Conservation (phyloP, 2,113 vertebrate genomes). For the Pimephales promelas region DNA sequence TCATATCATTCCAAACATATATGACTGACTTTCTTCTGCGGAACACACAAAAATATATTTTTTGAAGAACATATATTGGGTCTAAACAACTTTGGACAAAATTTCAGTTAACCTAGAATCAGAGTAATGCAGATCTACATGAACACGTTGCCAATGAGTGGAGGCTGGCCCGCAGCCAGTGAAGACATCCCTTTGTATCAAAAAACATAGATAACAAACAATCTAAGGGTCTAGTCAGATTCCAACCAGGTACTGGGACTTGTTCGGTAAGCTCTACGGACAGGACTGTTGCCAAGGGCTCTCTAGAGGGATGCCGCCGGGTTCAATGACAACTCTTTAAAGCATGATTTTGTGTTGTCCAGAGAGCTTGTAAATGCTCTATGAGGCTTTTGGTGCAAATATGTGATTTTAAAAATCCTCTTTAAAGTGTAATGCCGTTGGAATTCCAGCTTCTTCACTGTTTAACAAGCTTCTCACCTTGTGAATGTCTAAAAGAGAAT, state of each 20-base stretch:
- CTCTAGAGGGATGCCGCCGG: conserved; percentile 40
- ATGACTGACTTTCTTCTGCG: no score
- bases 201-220: background rate
- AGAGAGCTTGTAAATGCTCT: conserved; percentile 49
- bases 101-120: background rate
- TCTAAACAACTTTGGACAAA: no score
- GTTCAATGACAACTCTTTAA: conserved; percentile 45
- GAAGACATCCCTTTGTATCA: conserved; percentile 33
- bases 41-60: no score
- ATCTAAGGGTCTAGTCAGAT: conserved; percentile 23
- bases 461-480: conserved; percentile 47
- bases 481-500: conserved; percentile 20
- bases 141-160: conserved; percentile 23
- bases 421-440: conserved; percentile 32
- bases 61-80: no score
- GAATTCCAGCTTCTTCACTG: conserved; percentile 40
- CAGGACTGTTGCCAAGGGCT: conserved; percentile 41
- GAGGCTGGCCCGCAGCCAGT: conserved; percentile 35
- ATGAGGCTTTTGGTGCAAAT: conserved; percentile 30
- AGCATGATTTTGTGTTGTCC: conserved; percentile 44
- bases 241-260: conserved; percentile 10
- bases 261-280: conserved; percentile 30
- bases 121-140: background rate
- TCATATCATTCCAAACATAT: no score
- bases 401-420: conserved; percentile 49